A percentile compares a stretch with the other conserved stretches of the same genome.
phyloP scores from a whole-genome alignment of 2,113 vertebrate species.

The Dromaius novaehollandiae region DNA sequence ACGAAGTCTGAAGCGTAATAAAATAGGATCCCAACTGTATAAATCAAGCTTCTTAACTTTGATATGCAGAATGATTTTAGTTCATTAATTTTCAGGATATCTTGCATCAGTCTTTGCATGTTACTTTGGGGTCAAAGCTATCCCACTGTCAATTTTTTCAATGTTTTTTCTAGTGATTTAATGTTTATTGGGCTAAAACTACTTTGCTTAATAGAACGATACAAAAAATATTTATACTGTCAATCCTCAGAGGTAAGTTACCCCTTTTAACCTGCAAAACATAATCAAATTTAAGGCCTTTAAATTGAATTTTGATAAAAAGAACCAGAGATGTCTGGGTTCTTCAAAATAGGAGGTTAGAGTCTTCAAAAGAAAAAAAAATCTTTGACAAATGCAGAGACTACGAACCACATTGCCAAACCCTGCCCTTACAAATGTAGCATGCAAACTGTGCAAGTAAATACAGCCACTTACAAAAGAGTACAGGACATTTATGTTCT shows the following conservation, averaged over 20 bases:
- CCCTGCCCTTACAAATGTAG: background rate
- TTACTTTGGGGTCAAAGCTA: background rate
- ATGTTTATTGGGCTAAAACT: background rate
- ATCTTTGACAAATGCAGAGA: background rate
- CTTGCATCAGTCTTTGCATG: background rate
- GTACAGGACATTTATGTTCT: background rate
- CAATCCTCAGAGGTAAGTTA: background rate
- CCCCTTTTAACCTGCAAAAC: background rate
- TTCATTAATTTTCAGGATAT: background rate
- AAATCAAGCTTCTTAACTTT: conserved; percentile 3
- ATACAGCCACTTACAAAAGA: background rate
- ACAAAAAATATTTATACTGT: background rate
- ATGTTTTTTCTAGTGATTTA: background rate
- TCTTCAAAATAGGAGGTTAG: background rate
- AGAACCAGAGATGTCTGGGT: background rate
- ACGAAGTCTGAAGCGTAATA: background rate
- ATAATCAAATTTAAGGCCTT: background rate
- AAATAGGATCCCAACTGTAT: background rate
- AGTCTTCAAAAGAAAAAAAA: background rate
- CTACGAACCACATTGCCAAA: background rate
- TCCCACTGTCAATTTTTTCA: background rate
- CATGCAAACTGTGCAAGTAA: background rate
- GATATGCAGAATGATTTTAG: background rate
- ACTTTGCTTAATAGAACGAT: background rate
- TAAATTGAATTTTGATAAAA: background rate